Evolutionary conservation across 2,113 vertebrate genomes (phyloP).

Genomic region (Cyphomyrus plagiostoma): DNA sequence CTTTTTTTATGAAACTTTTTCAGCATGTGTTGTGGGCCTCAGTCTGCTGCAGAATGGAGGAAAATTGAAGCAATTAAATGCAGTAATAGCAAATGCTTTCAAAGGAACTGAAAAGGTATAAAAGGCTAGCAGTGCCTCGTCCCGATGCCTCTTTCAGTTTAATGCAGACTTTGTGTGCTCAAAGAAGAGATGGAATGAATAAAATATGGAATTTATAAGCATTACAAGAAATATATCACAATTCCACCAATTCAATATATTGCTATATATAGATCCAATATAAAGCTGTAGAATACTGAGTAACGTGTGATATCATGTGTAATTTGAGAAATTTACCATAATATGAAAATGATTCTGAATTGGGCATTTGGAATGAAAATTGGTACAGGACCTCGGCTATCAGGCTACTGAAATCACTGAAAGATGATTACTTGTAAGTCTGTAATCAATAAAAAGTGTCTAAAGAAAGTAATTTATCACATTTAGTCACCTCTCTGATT

Average conservation of each 20-base stretch:
- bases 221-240: neutral
- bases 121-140: constrained; percentile 32
- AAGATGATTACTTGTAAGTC: neutral
- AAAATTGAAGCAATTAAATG: constrained; percentile 59
- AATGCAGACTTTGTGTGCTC: neutral
- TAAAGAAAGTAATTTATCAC: constrained; percentile 72
- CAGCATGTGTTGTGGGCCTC: constrained; percentile 66
- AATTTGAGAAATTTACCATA: neutral
- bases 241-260: neutral
- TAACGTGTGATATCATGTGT: neutral
- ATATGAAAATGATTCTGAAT: neutral
- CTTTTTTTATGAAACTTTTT: constrained; percentile 66
- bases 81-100: constrained; percentile 38
- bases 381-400: neutral
- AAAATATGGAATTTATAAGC: neutral
- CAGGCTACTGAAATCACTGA: neutral
- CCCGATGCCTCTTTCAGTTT: neutral
- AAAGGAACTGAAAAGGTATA: constrained; percentile 37
- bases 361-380: neutral
- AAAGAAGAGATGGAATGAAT: constrained; percentile 1
- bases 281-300: neutral
- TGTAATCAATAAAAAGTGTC: neutral
- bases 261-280: constrained; percentile 7
- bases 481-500: constrained; percentile 76
- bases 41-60: constrained; percentile 63